phyloP scores from a whole-genome alignment of 2,113 vertebrate species.

The Siniperca chuatsi region DNA sequence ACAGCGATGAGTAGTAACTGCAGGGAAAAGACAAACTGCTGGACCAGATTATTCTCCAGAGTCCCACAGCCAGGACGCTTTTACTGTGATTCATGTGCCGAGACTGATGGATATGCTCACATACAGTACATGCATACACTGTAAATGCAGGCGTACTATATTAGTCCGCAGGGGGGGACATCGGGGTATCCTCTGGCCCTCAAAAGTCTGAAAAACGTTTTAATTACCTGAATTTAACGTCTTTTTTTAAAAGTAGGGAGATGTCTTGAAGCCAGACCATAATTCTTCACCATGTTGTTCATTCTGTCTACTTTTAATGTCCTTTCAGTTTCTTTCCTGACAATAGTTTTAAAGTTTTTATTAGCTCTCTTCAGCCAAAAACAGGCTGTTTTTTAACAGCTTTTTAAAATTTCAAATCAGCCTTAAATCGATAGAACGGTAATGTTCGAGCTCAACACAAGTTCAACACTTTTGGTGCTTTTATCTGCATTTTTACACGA shows the following conservation, averaged over 20 bases:
- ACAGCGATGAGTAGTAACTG: constrained; percentile 49
- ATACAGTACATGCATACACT: no score
- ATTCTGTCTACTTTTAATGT: neutral
- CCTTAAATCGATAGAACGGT: neutral
- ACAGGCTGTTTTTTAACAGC: neutral
- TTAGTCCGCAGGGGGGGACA: neutral
- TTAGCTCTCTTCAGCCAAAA: neutral
- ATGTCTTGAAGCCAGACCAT: neutral
- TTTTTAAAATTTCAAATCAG: neutral
- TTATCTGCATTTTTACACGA: neutral
- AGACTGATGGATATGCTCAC: constrained; percentile 32
- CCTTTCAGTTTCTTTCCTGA: neutral
- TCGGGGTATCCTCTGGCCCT: neutral
- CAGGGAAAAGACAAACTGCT: constrained; percentile 44
- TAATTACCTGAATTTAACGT: neutral
- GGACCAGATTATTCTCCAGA: constrained; percentile 40
- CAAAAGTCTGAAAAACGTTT: neutral
- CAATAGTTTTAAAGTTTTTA: neutral
- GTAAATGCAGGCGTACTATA: neutral
- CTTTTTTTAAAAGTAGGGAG: neutral
- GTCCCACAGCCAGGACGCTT: constrained; percentile 28
- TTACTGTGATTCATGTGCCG: constrained; percentile 35
- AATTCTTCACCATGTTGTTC: no score
- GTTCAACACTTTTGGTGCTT: neutral
- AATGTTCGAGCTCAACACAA: no score